These are phyloP conservation scores for Pollicipes pollicipes DNA, from an alignment of 1,140 invertebrate species.

Conservation along the genomic window DNA sequence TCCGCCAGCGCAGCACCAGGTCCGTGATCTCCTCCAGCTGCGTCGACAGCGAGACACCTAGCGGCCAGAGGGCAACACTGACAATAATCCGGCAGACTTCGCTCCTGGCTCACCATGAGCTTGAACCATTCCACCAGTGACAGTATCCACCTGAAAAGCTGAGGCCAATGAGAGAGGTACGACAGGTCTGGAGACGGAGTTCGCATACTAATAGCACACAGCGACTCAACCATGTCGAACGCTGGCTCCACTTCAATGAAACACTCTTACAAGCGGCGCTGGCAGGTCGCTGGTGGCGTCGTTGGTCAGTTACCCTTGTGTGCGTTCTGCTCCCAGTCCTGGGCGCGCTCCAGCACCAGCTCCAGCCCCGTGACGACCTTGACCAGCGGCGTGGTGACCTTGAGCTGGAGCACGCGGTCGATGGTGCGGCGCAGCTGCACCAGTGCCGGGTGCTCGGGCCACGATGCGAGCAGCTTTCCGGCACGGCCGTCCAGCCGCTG, in stretches of 20 bases:
- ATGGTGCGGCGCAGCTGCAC: constrained; percentile 47
- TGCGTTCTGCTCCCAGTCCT: constrained; percentile 23
- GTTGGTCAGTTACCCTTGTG: constrained; percentile 9
- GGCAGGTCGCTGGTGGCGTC: background rate
- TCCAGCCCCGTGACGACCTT: constrained; percentile 81
- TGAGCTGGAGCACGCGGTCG: constrained; percentile 54
- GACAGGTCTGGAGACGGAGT: too few species aligned
- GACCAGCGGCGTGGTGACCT: constrained; percentile 60
- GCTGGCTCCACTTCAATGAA: too few species aligned
- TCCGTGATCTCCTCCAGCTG: constrained; percentile 49
- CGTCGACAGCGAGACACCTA: constrained; percentile 56
- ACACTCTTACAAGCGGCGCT: constrained; percentile 4
- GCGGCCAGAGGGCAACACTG: too few species aligned
- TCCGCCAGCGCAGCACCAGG: constrained; percentile 76
- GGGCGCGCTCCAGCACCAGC: constrained; percentile 52
- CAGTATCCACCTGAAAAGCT: too few species aligned
- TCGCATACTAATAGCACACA: too few species aligned
- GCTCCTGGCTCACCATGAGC: too few species aligned
- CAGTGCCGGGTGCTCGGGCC: constrained; percentile 78
- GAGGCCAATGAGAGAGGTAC: too few species aligned
- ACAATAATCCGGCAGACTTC: too few species aligned
- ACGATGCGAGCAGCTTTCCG: constrained; percentile 50
- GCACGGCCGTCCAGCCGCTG: constrained; percentile 41
- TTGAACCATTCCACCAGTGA: too few species aligned
- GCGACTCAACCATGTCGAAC: too few species aligned